Percentiles rank a stretch among this genome's conserved stretches.
Evolutionary conservation across 2,797 vertebrate species (phyloP).

Genomic region (Xenops minutus): DNA sequence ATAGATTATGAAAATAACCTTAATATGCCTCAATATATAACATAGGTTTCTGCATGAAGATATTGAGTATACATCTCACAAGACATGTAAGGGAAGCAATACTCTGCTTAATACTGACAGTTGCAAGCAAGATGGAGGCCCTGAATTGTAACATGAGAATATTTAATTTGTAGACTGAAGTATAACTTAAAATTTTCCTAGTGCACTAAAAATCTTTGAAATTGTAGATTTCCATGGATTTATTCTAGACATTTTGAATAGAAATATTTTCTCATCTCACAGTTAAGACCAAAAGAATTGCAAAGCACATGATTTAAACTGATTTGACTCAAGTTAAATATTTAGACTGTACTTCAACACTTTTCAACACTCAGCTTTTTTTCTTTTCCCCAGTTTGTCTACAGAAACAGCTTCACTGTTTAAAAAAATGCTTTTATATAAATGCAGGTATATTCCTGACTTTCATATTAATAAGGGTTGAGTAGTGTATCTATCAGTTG

Average conservation of each 20-base stretch:
- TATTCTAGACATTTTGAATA: not conserved
- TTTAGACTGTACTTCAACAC: not conserved
- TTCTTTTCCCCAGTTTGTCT: not conserved
- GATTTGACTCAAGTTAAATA: not conserved
- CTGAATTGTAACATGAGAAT: not conserved
- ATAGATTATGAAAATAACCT: not conserved
- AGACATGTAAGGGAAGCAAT: not conserved
- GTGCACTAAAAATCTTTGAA: not conserved
- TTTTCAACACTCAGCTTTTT: not conserved
- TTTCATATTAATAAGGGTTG: not conserved
- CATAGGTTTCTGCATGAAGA: not conserved
- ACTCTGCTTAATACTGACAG: not conserved
- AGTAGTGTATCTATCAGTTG: not conserved
- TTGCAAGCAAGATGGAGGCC: not conserved
- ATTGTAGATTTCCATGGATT: not conserved
- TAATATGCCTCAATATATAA: accelerated
- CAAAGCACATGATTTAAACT: not conserved
- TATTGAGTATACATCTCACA: not conserved
- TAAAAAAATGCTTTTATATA: not conserved
- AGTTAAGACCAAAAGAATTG: not conserved
- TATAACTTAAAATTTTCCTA: not conserved
- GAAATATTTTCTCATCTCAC: not conserved
- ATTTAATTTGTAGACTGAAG: not conserved
- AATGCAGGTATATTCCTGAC: not conserved
- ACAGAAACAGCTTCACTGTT: not conserved